These are phyloP conservation scores for Macrobrachium nipponense DNA, from an alignment of 1,140 invertebrate species.

Conservation along the genomic window DNA sequence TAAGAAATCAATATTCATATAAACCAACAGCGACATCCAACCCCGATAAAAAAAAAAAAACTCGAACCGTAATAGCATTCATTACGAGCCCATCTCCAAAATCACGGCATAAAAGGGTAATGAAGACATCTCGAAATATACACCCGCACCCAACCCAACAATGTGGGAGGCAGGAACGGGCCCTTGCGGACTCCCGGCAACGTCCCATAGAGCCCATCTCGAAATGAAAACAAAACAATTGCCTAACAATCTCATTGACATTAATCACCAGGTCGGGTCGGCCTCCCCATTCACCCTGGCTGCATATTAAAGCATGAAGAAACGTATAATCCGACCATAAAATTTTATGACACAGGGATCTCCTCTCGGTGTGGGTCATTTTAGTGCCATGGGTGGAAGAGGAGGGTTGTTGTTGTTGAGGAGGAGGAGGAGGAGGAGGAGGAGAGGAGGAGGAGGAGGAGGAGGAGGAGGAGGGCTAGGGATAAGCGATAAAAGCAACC, in stretches of 20 bases:
- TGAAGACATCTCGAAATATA: too few relatives aligned
- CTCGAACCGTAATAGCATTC: too few relatives aligned
- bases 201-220: too few relatives aligned
- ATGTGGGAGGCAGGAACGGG: too few relatives aligned
- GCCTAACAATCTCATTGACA: constrained; percentile 7
- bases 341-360: constrained; percentile 36
- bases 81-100: too few relatives aligned
- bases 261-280: constrained; percentile 21
- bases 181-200: too few relatives aligned
- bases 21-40: too few relatives aligned
- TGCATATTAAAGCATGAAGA: constrained; percentile 56
- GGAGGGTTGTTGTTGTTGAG: not conserved
- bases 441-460: not conserved
- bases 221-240: not conserved
- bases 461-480: not conserved
- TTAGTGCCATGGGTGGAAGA: not conserved
- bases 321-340: constrained; percentile 42
- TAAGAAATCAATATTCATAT: too few relatives aligned
- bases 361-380: not conserved
- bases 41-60: too few relatives aligned
- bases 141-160: too few relatives aligned
- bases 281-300: constrained; percentile 25
- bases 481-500: not conserved
- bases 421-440: not conserved
- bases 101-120: too few relatives aligned